These are phyloP conservation scores for Lottia scabra DNA, from an alignment of 2,888 invertebrate species.

Conservation along the genomic window DNA sequence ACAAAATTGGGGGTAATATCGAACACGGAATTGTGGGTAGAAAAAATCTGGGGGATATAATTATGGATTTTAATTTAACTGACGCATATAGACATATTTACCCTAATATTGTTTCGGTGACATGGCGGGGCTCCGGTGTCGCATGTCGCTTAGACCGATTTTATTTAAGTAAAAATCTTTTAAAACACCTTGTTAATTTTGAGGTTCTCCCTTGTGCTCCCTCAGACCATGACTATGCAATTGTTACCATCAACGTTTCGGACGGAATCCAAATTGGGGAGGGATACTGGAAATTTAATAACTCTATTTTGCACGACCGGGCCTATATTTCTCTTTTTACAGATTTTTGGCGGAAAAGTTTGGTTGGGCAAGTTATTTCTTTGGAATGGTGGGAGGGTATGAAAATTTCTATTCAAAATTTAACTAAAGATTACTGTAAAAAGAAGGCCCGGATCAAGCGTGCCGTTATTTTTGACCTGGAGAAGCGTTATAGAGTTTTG, in stretches of 20 bases:
- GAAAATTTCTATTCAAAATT: too few relatives aligned
- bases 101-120: neutral
- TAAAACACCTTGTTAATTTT: neutral
- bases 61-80: neutral
- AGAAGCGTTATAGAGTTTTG: too few relatives aligned
- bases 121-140: neutral
- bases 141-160: constrained; percentile 1
- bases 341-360: neutral
- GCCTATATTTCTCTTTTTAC: neutral
- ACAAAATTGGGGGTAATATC: neutral
- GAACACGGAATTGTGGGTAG: neutral
- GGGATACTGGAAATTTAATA: neutral
- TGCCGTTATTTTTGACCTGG: too few relatives aligned
- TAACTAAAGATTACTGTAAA: too few relatives aligned
- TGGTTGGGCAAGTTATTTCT: too few relatives aligned
- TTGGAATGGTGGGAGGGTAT: too few relatives aligned
- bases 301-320: neutral
- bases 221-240: neutral
- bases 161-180: neutral
- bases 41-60: neutral
- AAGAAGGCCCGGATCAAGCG: too few relatives aligned
- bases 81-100: neutral
- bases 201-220: neutral
- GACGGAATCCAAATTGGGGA: neutral
- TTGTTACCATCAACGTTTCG: neutral